phyloP scores from a whole-genome alignment of 2,113 vertebrate genomes.

The Pachyramphus minor region DNA sequence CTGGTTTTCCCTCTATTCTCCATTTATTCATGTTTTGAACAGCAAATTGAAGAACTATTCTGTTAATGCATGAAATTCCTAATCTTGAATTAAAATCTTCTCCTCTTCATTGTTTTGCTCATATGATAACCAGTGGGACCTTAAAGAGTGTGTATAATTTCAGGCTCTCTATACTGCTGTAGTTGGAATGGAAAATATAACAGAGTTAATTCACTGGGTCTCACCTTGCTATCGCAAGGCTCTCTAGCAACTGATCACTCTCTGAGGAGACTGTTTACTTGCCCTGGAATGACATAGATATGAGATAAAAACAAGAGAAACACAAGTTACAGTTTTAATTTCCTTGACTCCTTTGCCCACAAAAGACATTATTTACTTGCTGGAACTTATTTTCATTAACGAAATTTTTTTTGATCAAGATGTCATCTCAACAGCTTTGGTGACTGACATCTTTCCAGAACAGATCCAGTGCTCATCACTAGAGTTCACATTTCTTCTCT shows the following conservation, averaged over 20 bases:
- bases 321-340: neutral
- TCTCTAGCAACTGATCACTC: constrained; percentile 1
- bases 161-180: neutral
- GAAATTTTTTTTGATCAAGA: neutral
- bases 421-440: neutral
- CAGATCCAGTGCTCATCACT: neutral
- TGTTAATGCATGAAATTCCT: neutral
- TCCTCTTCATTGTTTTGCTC: neutral
- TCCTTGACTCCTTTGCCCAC: neutral
- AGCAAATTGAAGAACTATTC: neutral
- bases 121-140: neutral
- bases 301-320: neutral
- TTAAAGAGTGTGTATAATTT: neutral
- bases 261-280: neutral
- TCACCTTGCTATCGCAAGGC: neutral
- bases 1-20: constrained; percentile 29
- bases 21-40: neutral
- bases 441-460: neutral
- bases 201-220: neutral
- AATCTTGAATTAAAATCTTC: constrained; percentile 15
- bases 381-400: neutral
- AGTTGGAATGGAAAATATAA: neutral
- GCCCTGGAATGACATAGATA: neutral
- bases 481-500: neutral
- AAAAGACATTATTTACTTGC: neutral